Evolutionary conservation across 2,888 invertebrate species (phyloP), one percentile per base, ranked within the genome.

Genomic region (Acrocera orbiculus): DNA sequence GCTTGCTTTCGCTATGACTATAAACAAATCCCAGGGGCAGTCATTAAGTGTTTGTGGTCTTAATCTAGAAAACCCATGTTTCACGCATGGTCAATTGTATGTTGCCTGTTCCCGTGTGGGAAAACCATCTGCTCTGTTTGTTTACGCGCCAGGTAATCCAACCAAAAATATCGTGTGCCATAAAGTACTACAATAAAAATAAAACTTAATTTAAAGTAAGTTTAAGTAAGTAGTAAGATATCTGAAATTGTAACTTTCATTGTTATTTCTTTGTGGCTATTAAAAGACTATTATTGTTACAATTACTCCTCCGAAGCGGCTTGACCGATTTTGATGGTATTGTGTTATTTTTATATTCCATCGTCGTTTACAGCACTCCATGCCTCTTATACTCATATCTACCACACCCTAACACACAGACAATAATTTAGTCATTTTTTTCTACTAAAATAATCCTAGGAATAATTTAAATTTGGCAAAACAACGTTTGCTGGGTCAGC

Each of bases 11-110:
- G 47, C 48, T 7, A 47, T 50, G 30, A 46, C 48, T 4, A 52
- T 51, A 19, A 50, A 51, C 39, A 52, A 52, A 39, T 40, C 51
- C 24, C 50, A 53, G 46, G 48, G 48, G 7, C 50, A 51, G 40
- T 43, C 48, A 13, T 37, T 48, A 27, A 20, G 39, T 47, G 20
- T 40, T 41, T 42, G 41, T 39, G 52, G 49, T 16, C 16, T 54
- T 31, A 34, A 50, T 47, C 32, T 51, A 16, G 40, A 44, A 36
- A 44, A 39, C 27, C 37, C 36, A 29, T 45, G 46, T 24, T 49
- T 51, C 43, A 45, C 47, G 13, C 48, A 54, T 40, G 49, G 50
- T 14, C 48, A 52, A 44, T 42, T 52, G 25, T 52, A 54, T 38
- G 51, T 53, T 1, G 50, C 47, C 14, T 46, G 45, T 34, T 49